Evolutionary conservation across 2,888 invertebrate species (phyloP).

Genomic region (Pterobdella sp.): DNA sequence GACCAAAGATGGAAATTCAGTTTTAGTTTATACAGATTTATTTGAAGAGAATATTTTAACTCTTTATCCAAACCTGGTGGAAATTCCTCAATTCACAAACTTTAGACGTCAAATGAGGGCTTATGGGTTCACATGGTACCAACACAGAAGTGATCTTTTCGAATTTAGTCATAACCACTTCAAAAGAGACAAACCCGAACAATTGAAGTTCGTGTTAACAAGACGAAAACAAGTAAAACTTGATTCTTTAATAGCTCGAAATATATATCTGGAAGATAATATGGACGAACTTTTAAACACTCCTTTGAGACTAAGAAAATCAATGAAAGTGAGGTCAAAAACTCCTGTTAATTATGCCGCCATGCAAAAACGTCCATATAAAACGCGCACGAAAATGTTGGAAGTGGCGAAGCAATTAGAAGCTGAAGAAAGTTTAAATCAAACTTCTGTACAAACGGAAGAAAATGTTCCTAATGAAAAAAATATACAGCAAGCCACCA

Average conservation of each 20-base stretch:
- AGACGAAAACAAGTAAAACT: slow-evolving; percentile 27
- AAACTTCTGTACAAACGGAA: not conserved
- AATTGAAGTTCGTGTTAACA: slow-evolving; percentile 26
- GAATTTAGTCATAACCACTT: slow-evolving; percentile 42
- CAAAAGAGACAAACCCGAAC: slow-evolving; percentile 16
- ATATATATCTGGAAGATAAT: not conserved
- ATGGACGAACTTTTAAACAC: not conserved
- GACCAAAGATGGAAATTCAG: slow-evolving; percentile 28
- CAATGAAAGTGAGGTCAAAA: slow-evolving; percentile 1
- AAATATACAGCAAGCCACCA: not conserved
- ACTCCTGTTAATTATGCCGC: not conserved
- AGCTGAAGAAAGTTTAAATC: not conserved
- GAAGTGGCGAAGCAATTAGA: not conserved
- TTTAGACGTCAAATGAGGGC: slow-evolving; percentile 46
- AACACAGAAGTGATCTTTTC: slow-evolving; percentile 38
- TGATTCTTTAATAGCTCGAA: slow-evolving; percentile 14
- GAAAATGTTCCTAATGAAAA: not conserved
- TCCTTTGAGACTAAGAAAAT: not conserved
- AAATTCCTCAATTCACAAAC: slow-evolving; percentile 45
- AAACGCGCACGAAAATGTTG: not conserved
- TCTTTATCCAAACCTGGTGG: slow-evolving; percentile 45
- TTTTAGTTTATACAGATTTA: slow-evolving; percentile 29
- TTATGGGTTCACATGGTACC: slow-evolving; percentile 44
- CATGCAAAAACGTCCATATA: slow-evolving; percentile 8
- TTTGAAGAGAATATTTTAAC: slow-evolving; percentile 44